Percentiles rank a stretch among this genome's conserved stretches.
Conservation (phyloP, 2,113 vertebrate genomes). For the Nymphicus hollandicus region DNA sequence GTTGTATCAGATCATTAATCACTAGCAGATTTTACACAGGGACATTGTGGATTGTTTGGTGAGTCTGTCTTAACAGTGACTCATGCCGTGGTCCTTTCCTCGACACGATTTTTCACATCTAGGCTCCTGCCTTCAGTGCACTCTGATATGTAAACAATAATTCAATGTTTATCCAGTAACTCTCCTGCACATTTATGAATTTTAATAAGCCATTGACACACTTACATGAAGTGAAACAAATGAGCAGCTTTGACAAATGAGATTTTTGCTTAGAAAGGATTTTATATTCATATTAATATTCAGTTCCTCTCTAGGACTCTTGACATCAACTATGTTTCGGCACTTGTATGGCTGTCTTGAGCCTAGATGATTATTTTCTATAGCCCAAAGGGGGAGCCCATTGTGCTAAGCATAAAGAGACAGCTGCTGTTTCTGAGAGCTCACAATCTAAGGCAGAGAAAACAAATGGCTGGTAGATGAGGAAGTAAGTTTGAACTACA, state of each 20-base stretch:
- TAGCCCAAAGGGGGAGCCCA: neutral
- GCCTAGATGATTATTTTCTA: neutral
- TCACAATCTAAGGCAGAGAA: neutral
- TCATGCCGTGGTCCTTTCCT: neutral
- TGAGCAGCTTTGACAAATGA: constrained; percentile 33
- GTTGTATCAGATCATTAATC: neutral
- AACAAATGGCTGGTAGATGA: neutral
- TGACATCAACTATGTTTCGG: neutral
- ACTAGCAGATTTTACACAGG: neutral
- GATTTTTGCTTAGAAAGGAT: constrained; percentile 27
- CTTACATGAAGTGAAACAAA: constrained; percentile 41
- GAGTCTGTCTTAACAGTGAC: neutral
- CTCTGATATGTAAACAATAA: constrained; percentile 41
- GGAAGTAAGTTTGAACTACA: neutral
- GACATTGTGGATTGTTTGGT: neutral
- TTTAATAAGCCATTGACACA: constrained; percentile 49
- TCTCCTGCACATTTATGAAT: constrained; percentile 48
- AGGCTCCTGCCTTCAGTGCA: neutral
- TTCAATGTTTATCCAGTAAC: neutral
- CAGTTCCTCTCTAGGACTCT: constrained; percentile 25
- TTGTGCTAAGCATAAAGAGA: neutral
- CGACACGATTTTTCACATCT: constrained; percentile 20
- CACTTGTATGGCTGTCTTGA: neutral
- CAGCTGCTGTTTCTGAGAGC: neutral
- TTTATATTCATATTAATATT: constrained; percentile 37